These are phyloP conservation scores for Sebastiscus albofasciatus DNA, from an alignment of 2,797 vertebrate genomes.

Conservation along the genomic window DNA sequence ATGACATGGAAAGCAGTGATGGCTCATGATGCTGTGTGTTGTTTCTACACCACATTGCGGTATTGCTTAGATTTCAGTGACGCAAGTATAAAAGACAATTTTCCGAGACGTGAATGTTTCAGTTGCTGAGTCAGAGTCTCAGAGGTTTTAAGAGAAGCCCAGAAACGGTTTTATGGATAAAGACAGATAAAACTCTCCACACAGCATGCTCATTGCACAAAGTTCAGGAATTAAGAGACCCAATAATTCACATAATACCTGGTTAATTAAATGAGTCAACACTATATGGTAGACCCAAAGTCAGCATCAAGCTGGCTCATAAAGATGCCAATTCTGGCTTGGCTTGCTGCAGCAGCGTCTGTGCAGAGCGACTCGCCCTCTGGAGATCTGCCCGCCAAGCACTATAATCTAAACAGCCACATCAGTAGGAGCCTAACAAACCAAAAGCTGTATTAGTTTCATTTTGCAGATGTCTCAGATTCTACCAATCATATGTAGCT, in stretches of 20 bases:
- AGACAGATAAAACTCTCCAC: background rate
- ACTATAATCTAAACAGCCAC: constrained; percentile 15
- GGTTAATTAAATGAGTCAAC: constrained; percentile 13
- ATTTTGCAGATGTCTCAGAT: background rate
- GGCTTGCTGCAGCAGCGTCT: constrained; percentile 10
- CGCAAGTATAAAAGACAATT: constrained; percentile 23
- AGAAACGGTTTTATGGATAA: background rate
- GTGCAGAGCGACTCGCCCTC: constrained; percentile 1
- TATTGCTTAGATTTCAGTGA: constrained; percentile 35
- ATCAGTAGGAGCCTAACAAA: background rate
- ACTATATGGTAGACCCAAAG: constrained; percentile 1
- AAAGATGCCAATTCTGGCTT: constrained; percentile 20
- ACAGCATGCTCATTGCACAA: background rate
- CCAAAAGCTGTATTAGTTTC: background rate
- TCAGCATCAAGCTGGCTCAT: constrained; percentile 15
- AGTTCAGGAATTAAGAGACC: background rate
- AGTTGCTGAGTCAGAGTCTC: constrained; percentile 41
- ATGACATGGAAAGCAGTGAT: constrained; percentile 18
- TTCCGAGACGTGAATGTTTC: constrained; percentile 6
- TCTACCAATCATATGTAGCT: background rate
- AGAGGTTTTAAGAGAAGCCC: constrained; percentile 16
- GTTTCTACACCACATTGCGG: background rate
- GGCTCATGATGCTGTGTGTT: background rate
- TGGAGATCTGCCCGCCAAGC: constrained; percentile 18
- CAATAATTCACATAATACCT: constrained; percentile 1